A percentile compares a stretch with the other conserved stretches of the same genome.
These are phyloP conservation scores for Mongoloraphidia duomilia DNA, from an alignment of 2,888 invertebrate genomes.

Conservation along the genomic window DNA sequence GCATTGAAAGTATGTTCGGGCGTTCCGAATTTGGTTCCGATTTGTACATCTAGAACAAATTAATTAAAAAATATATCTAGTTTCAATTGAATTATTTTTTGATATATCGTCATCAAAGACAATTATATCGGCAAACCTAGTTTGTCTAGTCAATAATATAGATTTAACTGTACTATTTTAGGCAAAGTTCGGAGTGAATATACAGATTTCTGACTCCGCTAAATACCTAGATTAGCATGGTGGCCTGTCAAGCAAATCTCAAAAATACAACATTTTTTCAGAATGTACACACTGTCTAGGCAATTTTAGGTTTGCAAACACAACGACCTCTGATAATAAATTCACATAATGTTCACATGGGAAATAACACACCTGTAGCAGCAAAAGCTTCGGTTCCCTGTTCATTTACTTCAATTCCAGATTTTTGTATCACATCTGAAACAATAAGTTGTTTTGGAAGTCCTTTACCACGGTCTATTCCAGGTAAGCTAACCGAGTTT, in stretches of 20 bases:
- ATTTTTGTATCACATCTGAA: conserved; percentile 56
- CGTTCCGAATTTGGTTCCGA: conserved; percentile 59
- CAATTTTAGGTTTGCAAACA: conserved; percentile 8
- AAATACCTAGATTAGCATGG: too few relatives aligned
- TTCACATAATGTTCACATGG: too few relatives aligned
- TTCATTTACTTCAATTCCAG: conserved; percentile 65
- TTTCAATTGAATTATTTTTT: too few relatives aligned
- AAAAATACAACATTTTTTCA: conserved; percentile 9
- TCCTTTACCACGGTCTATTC: conserved; percentile 43
- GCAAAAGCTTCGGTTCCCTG: conserved; percentile 55
- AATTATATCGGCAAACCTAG: too few relatives aligned
- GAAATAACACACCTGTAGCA: conserved; percentile 41
- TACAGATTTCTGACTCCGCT: too few relatives aligned
- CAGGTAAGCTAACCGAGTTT: conserved; percentile 52
- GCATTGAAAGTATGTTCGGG: conserved; percentile 47
- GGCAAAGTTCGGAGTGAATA: neutral
- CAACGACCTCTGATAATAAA: too few relatives aligned
- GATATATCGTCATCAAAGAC: too few relatives aligned
- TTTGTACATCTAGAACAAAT: conserved; percentile 39
- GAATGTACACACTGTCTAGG: neutral
- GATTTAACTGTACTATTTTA: neutral
- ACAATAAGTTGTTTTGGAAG: conserved; percentile 27
- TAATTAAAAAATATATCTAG: neutral
- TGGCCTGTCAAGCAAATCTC: too few relatives aligned
- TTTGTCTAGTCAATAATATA: neutral